phyloP scores from a whole-genome alignment of 1,140 invertebrate genomes.

The Aphelenchoides besseyi region DNA sequence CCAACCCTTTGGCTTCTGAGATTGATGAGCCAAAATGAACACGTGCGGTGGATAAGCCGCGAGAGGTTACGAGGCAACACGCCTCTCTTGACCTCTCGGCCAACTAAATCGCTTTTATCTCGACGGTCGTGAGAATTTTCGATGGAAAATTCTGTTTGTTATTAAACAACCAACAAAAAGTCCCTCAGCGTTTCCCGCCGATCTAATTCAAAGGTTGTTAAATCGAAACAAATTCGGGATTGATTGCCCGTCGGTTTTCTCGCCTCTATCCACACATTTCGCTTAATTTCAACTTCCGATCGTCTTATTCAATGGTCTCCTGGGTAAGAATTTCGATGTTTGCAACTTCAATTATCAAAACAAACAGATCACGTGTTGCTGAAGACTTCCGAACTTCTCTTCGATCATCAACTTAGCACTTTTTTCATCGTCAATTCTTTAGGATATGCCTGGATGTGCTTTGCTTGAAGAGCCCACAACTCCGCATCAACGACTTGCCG shows the following conservation, averaged over 20 bases:
- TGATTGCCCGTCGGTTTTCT: background rate
- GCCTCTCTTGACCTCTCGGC: background rate
- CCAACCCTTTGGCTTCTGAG: no score
- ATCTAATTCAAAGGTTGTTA: background rate
- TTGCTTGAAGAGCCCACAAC: conserved; percentile 41
- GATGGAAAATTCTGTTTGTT: background rate
- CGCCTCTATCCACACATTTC: background rate
- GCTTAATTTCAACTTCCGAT: background rate
- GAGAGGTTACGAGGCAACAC: background rate
- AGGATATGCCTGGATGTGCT: conserved; percentile 32
- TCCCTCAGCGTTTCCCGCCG: background rate
- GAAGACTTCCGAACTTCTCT: no score
- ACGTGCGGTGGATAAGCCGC: background rate
- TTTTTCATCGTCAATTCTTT: conserved; percentile 8
- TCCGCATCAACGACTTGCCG: conserved; percentile 42
- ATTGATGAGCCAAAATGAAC: background rate
- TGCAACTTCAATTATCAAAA: no score
- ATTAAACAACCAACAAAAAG: background rate
- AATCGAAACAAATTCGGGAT: background rate
- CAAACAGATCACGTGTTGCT: no score
- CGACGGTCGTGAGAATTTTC: background rate
- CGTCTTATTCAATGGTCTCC: background rate
- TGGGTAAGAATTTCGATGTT: background rate
- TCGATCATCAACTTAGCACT: no score
- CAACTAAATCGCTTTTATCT: background rate